phyloP scores from a whole-genome alignment of 2,797 vertebrate species.

The Pangasius macronema region DNA sequence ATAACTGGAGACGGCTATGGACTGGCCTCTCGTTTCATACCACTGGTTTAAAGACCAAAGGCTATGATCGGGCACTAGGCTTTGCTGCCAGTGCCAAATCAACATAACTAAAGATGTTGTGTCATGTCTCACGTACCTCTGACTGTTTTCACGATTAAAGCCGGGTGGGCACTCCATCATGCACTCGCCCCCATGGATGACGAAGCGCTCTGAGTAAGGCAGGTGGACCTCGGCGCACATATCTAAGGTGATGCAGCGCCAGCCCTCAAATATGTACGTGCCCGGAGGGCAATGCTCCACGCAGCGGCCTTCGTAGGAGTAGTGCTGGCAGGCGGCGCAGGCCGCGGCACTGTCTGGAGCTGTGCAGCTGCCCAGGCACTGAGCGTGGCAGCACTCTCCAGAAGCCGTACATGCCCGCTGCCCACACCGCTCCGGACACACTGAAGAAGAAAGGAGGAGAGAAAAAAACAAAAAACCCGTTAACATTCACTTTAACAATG shows the following conservation, averaged over 20 bases:
- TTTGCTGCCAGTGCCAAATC: neutral
- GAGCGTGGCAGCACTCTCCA: slow-evolving; percentile 90
- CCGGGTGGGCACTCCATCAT: slow-evolving; percentile 91
- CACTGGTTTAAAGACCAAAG: slow-evolving; percentile 22
- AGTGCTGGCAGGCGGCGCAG: slow-evolving; percentile 91
- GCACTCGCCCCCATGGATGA: slow-evolving; percentile 92
- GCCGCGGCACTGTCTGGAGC: slow-evolving; percentile 78
- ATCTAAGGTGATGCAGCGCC: slow-evolving; percentile 91
- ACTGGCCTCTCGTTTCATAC: neutral
- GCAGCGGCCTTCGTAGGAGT: slow-evolving; percentile 85
- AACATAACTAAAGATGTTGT: too few species aligned
- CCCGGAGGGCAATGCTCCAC: slow-evolving; percentile 84
- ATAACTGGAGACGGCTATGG: slow-evolving; percentile 3
- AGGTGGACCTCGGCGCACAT: slow-evolving; percentile 84
- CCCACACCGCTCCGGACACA: slow-evolving; percentile 86
- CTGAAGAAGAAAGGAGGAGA: slow-evolving; percentile 67
- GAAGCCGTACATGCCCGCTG: slow-evolving; percentile 82
- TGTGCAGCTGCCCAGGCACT: slow-evolving; percentile 94
- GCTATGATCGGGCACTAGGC: neutral
- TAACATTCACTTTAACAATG: neutral
- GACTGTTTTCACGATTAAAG: slow-evolving; percentile 82
- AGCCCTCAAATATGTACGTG: slow-evolving; percentile 93
- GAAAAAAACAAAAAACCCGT: neutral
- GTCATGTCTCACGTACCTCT: slow-evolving; percentile 78
- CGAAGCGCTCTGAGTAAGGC: slow-evolving; percentile 79